Conservation (phyloP, 2,888 invertebrate genomes). For the Ormyrus labotus region DNA sequence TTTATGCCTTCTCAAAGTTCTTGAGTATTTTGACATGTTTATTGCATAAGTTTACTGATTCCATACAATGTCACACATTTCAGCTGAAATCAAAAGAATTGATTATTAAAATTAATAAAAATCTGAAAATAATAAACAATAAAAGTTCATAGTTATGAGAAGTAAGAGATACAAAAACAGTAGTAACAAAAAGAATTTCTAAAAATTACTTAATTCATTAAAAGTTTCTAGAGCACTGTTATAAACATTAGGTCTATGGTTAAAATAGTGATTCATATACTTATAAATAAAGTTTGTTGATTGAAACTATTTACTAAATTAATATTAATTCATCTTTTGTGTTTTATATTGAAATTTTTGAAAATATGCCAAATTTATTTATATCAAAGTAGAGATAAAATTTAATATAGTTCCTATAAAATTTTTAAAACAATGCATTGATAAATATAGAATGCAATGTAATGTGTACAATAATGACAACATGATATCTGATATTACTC, state of each 20-base stretch:
- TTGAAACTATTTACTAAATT: neutral
- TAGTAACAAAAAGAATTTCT: neutral
- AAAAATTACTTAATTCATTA: neutral
- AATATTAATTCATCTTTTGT: neutral
- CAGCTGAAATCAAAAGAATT: slow-evolving; percentile 48
- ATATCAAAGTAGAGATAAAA: slow-evolving; percentile 26
- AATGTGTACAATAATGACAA: neutral
- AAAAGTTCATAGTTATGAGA: neutral
- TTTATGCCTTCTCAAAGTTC: slow-evolving; percentile 47
- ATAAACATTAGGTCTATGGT: too few relatives aligned
- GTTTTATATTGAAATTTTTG: slow-evolving; percentile 4
- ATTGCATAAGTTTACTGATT: slow-evolving; percentile 47
- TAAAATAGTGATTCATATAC: neutral
- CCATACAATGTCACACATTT: slow-evolving; percentile 23
- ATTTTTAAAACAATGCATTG: neutral
- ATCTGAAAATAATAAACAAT: neutral
- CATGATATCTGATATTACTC: slow-evolving; percentile 34
- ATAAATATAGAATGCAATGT: neutral
- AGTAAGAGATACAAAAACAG: neutral
- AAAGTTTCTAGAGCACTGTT: neutral
- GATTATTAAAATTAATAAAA: slow-evolving; percentile 22
- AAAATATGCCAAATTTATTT: slow-evolving; percentile 41
- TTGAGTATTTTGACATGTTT: slow-evolving; percentile 57
- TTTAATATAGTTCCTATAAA: neutral
- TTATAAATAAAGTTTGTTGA: slow-evolving; percentile 5